These are phyloP conservation scores for Machimus rusticus DNA, from an alignment of 2,888 invertebrate species.

Conservation along the genomic window DNA sequence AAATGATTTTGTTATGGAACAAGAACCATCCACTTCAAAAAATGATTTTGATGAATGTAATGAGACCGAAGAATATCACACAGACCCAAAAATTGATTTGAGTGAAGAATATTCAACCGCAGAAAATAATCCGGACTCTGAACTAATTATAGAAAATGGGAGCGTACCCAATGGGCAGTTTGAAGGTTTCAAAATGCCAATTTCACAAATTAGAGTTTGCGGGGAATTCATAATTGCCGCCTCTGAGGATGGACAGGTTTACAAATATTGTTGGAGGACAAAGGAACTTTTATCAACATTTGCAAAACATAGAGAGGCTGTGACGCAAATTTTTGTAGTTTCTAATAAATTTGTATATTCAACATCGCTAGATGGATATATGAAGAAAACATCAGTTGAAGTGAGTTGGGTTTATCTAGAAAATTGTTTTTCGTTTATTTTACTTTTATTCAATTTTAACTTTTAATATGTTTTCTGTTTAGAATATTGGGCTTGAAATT, in stretches of 20 bases:
- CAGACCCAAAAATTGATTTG: neutral
- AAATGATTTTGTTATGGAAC: neutral
- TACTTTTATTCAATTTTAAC: neutral
- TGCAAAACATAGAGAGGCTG: slow-evolving; percentile 59
- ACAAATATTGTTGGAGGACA: slow-evolving; percentile 56
- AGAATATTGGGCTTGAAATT: slow-evolving; percentile 58
- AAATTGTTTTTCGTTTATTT: neutral
- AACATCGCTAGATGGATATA: slow-evolving; percentile 59
- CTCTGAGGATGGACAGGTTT: slow-evolving; percentile 60
- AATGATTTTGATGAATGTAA: neutral
- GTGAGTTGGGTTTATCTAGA: slow-evolving; percentile 49
- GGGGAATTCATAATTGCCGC: slow-evolving; percentile 57
- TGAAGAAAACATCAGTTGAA: slow-evolving; percentile 59
- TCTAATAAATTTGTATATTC: slow-evolving; percentile 55
- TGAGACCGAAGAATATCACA: neutral
- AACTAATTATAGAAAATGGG: neutral
- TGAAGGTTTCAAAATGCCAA: slow-evolving; percentile 53
- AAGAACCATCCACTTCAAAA: neutral
- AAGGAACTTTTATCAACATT: slow-evolving; percentile 56
- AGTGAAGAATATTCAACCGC: neutral
- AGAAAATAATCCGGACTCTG: neutral
- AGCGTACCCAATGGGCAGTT: slow-evolving; percentile 50
- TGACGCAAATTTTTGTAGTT: slow-evolving; percentile 57
- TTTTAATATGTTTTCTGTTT: neutral
- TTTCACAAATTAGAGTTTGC: slow-evolving; percentile 57